These are phyloP conservation scores for Piscicola geometra DNA, from an alignment of 2,888 invertebrate species.

Conservation along the genomic window DNA sequence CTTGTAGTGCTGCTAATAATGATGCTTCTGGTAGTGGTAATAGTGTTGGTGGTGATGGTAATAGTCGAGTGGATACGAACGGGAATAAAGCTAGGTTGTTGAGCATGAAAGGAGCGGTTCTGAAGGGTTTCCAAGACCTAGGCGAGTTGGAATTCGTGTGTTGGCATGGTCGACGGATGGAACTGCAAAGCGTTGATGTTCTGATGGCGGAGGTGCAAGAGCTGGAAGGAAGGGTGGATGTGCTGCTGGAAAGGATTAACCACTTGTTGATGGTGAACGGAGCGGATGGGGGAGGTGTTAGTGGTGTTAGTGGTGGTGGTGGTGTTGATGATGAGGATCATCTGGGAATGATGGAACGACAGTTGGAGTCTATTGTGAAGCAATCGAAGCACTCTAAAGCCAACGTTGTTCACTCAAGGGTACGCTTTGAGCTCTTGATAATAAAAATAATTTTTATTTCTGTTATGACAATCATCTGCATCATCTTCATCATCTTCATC, in stretches of 20 bases:
- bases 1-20: background rate
- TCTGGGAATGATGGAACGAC: slow-evolving; percentile 2
- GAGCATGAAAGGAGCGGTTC: background rate
- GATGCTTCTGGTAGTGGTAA: too few relatives aligned
- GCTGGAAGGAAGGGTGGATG: background rate
- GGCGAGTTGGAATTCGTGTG: background rate
- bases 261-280: background rate
- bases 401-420: too few relatives aligned
- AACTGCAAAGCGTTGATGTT: background rate
- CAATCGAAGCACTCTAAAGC: background rate
- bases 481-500: too few relatives aligned
- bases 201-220: background rate
- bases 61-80: too few relatives aligned
- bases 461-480: too few relatives aligned
- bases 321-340: background rate
- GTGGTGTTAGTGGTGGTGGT: too few relatives aligned
- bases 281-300: background rate
- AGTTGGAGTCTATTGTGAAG: too few relatives aligned
- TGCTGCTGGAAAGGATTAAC: background rate
- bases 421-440: background rate
- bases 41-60: too few relatives aligned
- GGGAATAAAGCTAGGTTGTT: background rate
- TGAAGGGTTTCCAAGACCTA: background rate
- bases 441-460: background rate
- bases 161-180: background rate